These are phyloP conservation scores for Poeciliopsis paucimaculata DNA, from an alignment of 2,797 vertebrate species.

Conservation along the genomic window DNA sequence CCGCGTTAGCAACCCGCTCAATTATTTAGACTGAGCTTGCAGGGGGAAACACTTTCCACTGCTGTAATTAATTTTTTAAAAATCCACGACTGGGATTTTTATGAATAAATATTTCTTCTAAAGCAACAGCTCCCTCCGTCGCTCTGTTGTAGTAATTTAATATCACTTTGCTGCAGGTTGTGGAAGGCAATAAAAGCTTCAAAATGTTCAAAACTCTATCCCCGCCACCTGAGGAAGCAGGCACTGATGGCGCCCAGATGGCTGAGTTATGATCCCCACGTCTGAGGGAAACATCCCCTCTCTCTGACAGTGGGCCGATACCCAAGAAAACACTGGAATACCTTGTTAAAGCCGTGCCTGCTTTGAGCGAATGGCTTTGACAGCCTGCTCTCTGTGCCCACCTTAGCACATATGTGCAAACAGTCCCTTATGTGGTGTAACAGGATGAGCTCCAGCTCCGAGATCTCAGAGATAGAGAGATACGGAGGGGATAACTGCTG, in stretches of 20 bases:
- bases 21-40: neutral
- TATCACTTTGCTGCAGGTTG: slow-evolving; percentile 14
- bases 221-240: neutral
- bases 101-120: slow-evolving; percentile 9
- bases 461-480: neutral
- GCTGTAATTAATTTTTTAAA: neutral
- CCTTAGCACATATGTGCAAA: slow-evolving; percentile 3
- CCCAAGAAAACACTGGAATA: neutral
- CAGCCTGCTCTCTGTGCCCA: slow-evolving; percentile 6
- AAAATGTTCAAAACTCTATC: slow-evolving; percentile 1
- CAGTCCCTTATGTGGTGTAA: neutral
- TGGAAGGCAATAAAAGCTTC: neutral
- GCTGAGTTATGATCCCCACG: slow-evolving; percentile 10
- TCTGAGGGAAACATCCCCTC: neutral
- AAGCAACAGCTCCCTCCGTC: neutral
- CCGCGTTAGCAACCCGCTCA: neutral
- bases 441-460: slow-evolving; percentile 6
- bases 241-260: slow-evolving; percentile 9
- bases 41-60: neutral
- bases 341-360: neutral
- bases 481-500: neutral
- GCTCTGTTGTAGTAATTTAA: slow-evolving; percentile 9
- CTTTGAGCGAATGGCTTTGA: neutral
- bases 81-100: neutral
- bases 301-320: neutral